A percentile compares a stretch with the other conserved stretches of the same genome.
phyloP scores from a whole-genome alignment of 2,797 vertebrate genomes.

The Galaxias olidus region DNA sequence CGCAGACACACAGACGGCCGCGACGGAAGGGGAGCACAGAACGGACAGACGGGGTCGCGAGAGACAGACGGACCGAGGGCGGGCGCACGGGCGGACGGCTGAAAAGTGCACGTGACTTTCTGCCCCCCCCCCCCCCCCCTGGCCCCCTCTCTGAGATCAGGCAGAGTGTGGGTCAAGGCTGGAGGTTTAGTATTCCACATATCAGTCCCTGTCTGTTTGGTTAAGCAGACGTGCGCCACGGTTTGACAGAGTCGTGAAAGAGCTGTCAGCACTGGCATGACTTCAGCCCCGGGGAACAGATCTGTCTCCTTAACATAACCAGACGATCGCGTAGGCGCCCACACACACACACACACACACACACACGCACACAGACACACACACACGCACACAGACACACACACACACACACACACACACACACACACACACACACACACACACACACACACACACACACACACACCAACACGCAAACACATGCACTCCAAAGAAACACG shows the following conservation, averaged over 20 bases:
- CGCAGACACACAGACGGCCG: too few species aligned
- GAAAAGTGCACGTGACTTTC: too few species aligned
- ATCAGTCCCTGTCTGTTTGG: not conserved
- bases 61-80: too few species aligned
- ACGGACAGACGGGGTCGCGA: too few species aligned
- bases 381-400: constrained; percentile 11
- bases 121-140: too few species aligned
- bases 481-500: not conserved
- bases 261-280: not conserved
- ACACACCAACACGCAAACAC: constrained; percentile 4
- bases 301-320: too few species aligned
- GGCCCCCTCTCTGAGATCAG: too few species aligned
- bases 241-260: not conserved
- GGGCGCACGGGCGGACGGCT: too few species aligned
- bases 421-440: not conserved
- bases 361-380: constrained; percentile 31
- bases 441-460: not conserved
- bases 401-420: constrained; percentile 1
- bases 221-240: not conserved
- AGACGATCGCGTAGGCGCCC: not conserved
- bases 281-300: constrained; percentile 25
- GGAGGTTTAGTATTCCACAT: too few species aligned
- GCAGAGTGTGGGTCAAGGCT: too few species aligned
- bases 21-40: too few species aligned
- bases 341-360: constrained; percentile 1